phyloP scores from a whole-genome alignment of 2,797 vertebrate species.

The Bradypodion ventrale region DNA sequence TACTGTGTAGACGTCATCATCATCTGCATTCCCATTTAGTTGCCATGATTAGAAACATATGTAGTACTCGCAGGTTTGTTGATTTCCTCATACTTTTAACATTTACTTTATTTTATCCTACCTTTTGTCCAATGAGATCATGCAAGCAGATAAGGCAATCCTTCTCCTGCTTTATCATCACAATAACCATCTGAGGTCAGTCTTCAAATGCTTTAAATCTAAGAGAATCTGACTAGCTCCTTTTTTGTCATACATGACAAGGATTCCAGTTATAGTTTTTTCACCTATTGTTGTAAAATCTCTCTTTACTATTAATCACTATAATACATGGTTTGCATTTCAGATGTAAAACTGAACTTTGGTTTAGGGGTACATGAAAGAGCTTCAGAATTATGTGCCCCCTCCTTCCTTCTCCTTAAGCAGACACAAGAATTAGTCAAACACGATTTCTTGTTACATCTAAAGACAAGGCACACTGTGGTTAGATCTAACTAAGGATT shows the following conservation, averaged over 20 bases:
- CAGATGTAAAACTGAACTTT: neutral
- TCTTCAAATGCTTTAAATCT: no score
- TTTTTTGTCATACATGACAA: neutral
- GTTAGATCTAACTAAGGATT: neutral
- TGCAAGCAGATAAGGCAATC: no score
- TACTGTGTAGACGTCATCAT: neutral
- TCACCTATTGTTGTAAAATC: neutral
- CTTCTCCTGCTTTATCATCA: no score
- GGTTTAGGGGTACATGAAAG: neutral
- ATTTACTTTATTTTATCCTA: no score
- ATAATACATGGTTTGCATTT: neutral
- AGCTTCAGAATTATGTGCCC: neutral
- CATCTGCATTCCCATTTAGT: neutral
- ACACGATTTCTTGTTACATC: no score
- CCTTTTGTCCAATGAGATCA: no score
- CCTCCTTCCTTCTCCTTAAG: no score
- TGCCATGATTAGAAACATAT: neutral
- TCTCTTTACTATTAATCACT: neutral
- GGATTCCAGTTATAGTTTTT: neutral
- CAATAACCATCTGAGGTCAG: no score
- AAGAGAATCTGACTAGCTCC: no score
- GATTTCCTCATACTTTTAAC: neutral
- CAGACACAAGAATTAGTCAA: neutral
- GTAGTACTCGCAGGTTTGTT: neutral
- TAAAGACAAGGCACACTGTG: neutral